Conservation (phyloP, 2,888 invertebrate species). For the Aphrophora alni region DNA sequence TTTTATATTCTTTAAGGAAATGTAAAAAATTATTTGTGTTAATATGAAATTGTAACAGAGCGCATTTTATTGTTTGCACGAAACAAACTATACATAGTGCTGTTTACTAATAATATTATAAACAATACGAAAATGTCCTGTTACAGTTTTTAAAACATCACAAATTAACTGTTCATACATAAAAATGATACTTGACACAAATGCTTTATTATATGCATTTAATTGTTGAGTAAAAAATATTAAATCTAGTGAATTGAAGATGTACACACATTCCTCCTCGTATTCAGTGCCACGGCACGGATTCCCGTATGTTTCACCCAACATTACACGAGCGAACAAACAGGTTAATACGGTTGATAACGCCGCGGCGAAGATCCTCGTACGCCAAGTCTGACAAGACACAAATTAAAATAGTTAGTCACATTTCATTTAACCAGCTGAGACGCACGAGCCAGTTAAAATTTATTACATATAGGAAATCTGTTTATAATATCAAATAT, state of each 20-base stretch:
- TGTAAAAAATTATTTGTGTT: no score
- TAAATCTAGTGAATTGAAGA: neutral
- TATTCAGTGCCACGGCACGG: conserved; percentile 27
- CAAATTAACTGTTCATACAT: neutral
- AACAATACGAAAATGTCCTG: neutral
- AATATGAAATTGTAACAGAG: no score
- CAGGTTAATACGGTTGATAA: conserved; percentile 38
- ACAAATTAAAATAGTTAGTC: conserved; percentile 48
- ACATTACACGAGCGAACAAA: neutral
- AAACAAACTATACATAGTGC: neutral
- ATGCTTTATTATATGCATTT: neutral
- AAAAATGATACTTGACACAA: neutral
- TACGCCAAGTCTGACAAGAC: conserved; percentile 37
- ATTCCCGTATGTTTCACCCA: neutral
- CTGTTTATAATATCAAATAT: neutral
- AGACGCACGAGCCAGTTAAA: neutral
- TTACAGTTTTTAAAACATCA: neutral
- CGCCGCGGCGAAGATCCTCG: conserved; percentile 41
- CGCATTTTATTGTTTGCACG: no score
- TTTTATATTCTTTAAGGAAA: no score
- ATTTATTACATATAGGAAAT: no score
- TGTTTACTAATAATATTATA: neutral
- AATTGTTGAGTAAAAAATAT: neutral
- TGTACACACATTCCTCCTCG: conserved; percentile 17
- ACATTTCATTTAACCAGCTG: neutral